Conservation (phyloP, 2,113 vertebrate species). For the Tricholaema leucomelas region DNA sequence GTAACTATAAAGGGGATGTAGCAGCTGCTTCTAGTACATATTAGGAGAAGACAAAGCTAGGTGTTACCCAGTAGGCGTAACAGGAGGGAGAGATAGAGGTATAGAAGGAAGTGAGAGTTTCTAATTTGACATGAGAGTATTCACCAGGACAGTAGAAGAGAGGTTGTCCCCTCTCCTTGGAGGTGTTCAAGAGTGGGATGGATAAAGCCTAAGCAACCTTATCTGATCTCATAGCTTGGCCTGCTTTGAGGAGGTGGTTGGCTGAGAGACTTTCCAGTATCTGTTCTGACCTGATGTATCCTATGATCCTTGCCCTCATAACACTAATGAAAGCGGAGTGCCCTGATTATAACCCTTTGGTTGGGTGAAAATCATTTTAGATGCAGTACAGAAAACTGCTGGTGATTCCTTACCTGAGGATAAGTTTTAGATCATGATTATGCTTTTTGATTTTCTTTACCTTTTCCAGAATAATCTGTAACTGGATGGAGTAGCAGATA, state of each 20-base stretch:
- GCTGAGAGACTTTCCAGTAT: not conserved
- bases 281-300: not conserved
- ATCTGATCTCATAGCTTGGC: not conserved
- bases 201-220: not conserved
- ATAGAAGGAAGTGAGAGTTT: not conserved
- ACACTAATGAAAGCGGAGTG: not conserved
- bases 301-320: not conserved
- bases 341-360: not conserved
- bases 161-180: not conserved
- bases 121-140: not conserved
- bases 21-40: not conserved
- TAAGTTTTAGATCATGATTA: not conserved
- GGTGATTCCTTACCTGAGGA: not conserved
- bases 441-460: not conserved
- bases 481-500: not conserved
- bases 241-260: not conserved
- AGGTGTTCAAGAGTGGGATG: not conserved
- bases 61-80: not conserved
- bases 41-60: not conserved
- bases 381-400: not conserved
- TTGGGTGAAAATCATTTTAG: not conserved
- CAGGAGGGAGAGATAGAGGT: accelerated
- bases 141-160: not conserved
- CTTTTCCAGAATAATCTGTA: not conserved
- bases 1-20: not conserved